phyloP scores from a whole-genome alignment of 1,140 invertebrate genomes.

The Lamellibrachia luymesi region DNA sequence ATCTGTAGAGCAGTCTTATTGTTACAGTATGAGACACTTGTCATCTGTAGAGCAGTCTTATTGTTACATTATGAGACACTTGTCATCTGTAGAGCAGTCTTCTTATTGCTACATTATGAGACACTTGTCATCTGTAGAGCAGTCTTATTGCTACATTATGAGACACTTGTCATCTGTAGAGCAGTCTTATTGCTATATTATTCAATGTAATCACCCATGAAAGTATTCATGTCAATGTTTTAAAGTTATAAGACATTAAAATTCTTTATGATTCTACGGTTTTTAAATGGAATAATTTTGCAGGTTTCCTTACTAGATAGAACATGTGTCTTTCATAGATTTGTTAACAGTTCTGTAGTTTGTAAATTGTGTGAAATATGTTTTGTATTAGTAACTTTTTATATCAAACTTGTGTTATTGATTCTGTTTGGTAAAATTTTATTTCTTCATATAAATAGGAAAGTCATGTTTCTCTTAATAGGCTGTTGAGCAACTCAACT shows the following conservation, averaged over 20 bases:
- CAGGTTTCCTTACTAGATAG: background rate
- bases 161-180: no score
- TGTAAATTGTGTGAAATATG: no score
- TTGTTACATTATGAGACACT: no score
- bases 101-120: background rate
- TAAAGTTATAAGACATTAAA: background rate
- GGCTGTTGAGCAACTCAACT: conserved; percentile 94
- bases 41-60: background rate
- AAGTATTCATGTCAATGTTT: no score
- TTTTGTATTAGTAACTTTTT: background rate
- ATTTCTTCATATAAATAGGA: background rate
- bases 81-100: background rate
- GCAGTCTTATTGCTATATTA: background rate
- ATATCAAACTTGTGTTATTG: background rate
- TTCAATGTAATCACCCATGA: background rate
- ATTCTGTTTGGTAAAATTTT: background rate
- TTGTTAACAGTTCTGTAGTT: background rate
- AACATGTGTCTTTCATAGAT: background rate
- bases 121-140: background rate
- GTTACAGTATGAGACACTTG: background rate
- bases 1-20: no score
- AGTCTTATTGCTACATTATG: background rate
- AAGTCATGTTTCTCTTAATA: conserved; percentile 40
- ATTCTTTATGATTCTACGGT: background rate
- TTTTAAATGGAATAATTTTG: background rate